These are phyloP conservation scores for Aphelocoma californica DNA, from an alignment of 2,797 vertebrate genomes.

Conservation along the genomic window DNA sequence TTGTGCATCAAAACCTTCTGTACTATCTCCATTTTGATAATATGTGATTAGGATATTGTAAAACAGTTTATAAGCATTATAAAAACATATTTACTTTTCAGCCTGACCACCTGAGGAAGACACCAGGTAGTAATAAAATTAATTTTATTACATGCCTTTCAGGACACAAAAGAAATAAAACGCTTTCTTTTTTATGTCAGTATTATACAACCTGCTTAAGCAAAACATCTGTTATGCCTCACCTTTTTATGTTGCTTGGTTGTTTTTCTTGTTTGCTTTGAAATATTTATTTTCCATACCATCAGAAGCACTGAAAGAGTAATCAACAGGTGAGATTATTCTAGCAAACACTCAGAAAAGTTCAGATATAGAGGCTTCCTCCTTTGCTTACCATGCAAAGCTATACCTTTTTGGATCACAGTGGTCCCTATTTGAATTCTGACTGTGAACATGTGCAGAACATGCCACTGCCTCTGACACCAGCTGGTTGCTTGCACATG, in stretches of 20 bases:
- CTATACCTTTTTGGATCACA: not conserved
- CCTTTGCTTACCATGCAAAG: not conserved
- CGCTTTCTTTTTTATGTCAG: not conserved
- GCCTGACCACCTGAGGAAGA: constrained; percentile 19
- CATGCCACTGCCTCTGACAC: not conserved
- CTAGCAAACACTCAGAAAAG: not conserved
- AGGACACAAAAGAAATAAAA: constrained; percentile 15
- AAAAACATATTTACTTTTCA: constrained; percentile 69
- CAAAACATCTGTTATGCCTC: constrained; percentile 9
- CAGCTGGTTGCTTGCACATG: not conserved
- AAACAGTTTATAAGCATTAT: constrained; percentile 49
- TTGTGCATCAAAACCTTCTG: not conserved
- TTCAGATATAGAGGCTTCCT: not conserved
- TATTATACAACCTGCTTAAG: not conserved
- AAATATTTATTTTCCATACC: not conserved
- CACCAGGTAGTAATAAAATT: constrained; percentile 34
- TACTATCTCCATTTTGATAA: not conserved
- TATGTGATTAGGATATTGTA: constrained; percentile 32
- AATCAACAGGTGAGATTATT: not conserved
- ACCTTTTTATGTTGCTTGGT: not conserved
- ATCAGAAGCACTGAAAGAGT: not conserved
- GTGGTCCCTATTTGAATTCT: not conserved
- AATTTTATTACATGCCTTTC: constrained; percentile 22
- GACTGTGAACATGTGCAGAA: not conserved
- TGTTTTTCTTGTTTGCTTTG: not conserved